phyloP scores from a whole-genome alignment of 2,797 vertebrate species.

The Mormyrops boulengeri region DNA sequence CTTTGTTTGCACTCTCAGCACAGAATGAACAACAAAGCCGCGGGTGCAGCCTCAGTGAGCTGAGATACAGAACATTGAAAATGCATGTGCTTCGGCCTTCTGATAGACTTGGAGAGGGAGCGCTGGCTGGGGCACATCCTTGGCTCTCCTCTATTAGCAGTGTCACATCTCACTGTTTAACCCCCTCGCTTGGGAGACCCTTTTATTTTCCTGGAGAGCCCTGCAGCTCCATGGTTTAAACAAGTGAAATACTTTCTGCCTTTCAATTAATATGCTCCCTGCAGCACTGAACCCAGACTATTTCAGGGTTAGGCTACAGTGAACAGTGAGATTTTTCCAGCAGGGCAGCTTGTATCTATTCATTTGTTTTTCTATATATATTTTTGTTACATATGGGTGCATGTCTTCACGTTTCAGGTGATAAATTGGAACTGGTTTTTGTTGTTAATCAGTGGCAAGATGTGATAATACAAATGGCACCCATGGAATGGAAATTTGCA shows the following conservation, averaged over 20 bases:
- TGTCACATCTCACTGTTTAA: slow-evolving; percentile 49
- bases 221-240: slow-evolving; percentile 65
- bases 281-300: slow-evolving; percentile 56
- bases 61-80: slow-evolving; percentile 40
- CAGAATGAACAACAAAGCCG: slow-evolving; percentile 26
- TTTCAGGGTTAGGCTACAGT: slow-evolving; percentile 31
- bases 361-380: neutral
- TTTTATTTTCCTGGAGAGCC: slow-evolving; percentile 68
- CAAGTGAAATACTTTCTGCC: slow-evolving; percentile 65
- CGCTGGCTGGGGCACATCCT: slow-evolving; percentile 49
- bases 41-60: slow-evolving; percentile 20
- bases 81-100: slow-evolving; percentile 38
- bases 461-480: neutral
- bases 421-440: neutral
- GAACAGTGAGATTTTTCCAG: neutral
- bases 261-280: slow-evolving; percentile 72
- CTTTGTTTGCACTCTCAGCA: neutral
- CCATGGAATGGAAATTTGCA: neutral
- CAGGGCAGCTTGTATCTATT: slow-evolving; percentile 6
- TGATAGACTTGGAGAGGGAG: slow-evolving; percentile 45
- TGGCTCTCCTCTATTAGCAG: slow-evolving; percentile 53
- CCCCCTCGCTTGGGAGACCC: slow-evolving; percentile 51
- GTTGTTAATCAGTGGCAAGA: neutral
- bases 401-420: neutral
- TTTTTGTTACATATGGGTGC: neutral